Evolutionary conservation across 2,797 vertebrate species (phyloP), one percentile per base, ranked within the genome.

Genomic region (Knipowitschia caucasica): DNA sequence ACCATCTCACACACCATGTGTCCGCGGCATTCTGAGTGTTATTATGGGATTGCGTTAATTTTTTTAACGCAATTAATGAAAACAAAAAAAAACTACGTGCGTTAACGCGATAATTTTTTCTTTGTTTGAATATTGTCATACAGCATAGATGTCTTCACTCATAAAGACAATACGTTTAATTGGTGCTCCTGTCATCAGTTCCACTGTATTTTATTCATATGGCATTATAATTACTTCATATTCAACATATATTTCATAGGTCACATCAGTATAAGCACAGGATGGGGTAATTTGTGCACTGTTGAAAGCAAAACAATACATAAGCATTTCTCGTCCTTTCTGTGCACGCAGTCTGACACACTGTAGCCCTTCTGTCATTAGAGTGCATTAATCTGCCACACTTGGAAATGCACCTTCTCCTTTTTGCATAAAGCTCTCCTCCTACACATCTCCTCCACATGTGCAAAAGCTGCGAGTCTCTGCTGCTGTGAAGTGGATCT

Each of bases 351-450:
- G 47, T 39, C 50, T 56, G 2, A 24, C 62, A 63, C 36, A 58
- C 14, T 26, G 34, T 52, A 31, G 46, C 43, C 56, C 57, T 12
- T 62, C 47, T 50, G 57, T 46, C 39, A 75, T 79, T 79, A 75
- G 24, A 49, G 45, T 35, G 61, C 52, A 64, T 79, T 80, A 67
- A 73, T 77, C 69, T 75, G 64, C 62, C 66, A 67, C 51, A 64
- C 53, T 36, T 60, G 74, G 59, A 77, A 76, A 73, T 56, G 67
- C 63, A 57, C 55, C 55, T 67, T 36, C 27, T 59, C 61, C 15
- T 45, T 53, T 67, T 57, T 36, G 31, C 62, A 71, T 73, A 56
- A 69, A 75, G 52, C 50, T 67, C 53, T 8, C 46, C 61, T 42
- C 57, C 39, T 18, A 65, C 59, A 61, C 56, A 53, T 46, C 33